Conservation (phyloP, 1,140 invertebrate genomes). For the Camponotus pennsylvanicus region DNA sequence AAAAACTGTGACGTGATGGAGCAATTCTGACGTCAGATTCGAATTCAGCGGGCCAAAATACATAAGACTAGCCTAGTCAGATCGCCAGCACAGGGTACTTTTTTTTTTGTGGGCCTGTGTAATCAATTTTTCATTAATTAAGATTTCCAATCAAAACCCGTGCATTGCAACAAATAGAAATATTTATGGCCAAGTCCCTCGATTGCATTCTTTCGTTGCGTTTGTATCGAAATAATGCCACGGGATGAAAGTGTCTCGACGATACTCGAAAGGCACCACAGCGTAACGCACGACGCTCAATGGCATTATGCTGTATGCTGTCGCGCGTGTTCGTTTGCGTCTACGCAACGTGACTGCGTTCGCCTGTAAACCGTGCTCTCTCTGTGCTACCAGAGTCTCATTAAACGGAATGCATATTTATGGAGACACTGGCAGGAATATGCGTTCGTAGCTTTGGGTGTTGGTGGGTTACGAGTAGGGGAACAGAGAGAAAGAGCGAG, state of each 20-base stretch:
- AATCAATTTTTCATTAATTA: too few species aligned
- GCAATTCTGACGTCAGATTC: too few species aligned
- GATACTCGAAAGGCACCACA: conserved; percentile 54
- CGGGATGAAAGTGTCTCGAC: conserved; percentile 51
- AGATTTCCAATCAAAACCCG: too few species aligned
- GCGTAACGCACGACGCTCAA: conserved; percentile 64
- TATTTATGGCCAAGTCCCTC: neutral
- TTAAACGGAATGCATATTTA: conserved; percentile 77
- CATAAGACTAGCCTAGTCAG: too few species aligned
- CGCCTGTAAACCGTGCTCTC: conserved; percentile 61
- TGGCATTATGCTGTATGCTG: conserved; percentile 59
- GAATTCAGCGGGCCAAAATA: too few species aligned
- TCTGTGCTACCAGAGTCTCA: conserved; percentile 67
- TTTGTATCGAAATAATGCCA: neutral
- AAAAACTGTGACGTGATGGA: too few species aligned
- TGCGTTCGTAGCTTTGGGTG: conserved; percentile 42
- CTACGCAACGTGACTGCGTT: conserved; percentile 64
- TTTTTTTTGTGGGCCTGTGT: too few species aligned
- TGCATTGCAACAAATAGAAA: neutral
- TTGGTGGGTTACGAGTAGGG: conserved; percentile 25
- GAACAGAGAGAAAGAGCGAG: conserved; percentile 2
- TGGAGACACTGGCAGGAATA: conserved; percentile 67
- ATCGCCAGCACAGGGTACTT: too few species aligned
- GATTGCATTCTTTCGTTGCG: neutral
- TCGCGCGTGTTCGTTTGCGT: conserved; percentile 50